phyloP scores from a whole-genome alignment of 2,888 invertebrate species.

The Drosophila kokeensis region DNA sequence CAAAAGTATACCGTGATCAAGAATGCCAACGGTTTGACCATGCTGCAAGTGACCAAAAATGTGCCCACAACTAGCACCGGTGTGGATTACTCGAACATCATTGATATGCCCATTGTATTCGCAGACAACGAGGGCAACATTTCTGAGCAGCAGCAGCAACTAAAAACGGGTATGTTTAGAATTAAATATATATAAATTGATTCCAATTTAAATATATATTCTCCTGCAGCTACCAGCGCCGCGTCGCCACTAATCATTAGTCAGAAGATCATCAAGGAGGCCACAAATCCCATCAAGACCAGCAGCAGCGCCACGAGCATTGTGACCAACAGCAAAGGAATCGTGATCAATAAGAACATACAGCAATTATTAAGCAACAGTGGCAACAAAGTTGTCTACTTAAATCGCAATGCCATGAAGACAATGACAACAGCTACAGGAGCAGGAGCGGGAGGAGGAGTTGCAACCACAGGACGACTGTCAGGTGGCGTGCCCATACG shows the following conservation, averaged over 20 bases:
- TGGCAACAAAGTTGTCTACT: conserved; percentile 83
- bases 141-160: conserved; percentile 65
- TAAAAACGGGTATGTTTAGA: conserved; percentile 31
- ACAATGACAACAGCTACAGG: conserved; percentile 71
- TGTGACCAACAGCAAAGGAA: conserved; percentile 55
- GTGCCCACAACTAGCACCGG: conserved; percentile 25
- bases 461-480: conserved; percentile 63
- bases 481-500: conserved; percentile 66
- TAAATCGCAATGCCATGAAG: conserved; percentile 84
- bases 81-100: conserved; percentile 87
- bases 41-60: conserved; percentile 72
- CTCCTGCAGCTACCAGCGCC: conserved; percentile 32
- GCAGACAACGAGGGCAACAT: conserved; percentile 87
- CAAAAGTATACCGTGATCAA: conserved; percentile 84
- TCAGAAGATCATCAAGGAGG: conserved; percentile 82
- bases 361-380: conserved; percentile 60
- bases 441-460: conserved; percentile 55
- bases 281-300: conserved; percentile 36
- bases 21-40: conserved; percentile 69
- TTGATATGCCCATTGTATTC: conserved; percentile 89
- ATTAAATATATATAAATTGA: no score
- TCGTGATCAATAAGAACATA: conserved; percentile 78
- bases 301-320: conserved; percentile 13
- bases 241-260: conserved; percentile 76
- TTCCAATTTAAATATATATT: background rate